phyloP scores from a whole-genome alignment of 2,888 invertebrate genomes.

The Anoncus sp. region DNA sequence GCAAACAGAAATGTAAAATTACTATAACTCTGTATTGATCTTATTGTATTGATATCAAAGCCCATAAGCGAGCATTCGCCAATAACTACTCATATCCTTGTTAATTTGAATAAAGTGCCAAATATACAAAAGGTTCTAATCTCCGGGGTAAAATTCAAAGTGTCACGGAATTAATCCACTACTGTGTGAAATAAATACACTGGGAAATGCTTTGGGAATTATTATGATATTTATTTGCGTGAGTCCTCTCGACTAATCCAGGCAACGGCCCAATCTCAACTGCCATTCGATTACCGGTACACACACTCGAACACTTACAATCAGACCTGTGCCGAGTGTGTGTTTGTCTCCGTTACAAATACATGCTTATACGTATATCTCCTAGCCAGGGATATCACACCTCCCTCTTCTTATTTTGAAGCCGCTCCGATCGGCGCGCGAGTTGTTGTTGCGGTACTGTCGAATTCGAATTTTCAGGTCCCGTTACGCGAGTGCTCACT shows the following conservation, averaged over 20 bases:
- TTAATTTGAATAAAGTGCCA: too few relatives aligned
- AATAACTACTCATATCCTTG: too few relatives aligned
- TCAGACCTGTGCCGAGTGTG: conserved; percentile 5
- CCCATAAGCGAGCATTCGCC: too few relatives aligned
- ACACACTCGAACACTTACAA: conserved; percentile 24
- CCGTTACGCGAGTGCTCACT: background rate
- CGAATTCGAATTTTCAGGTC: background rate
- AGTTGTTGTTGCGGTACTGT: background rate
- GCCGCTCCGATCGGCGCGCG: conserved; percentile 15
- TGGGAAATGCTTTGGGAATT: background rate
- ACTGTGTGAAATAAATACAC: background rate
- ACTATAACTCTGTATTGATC: too few relatives aligned
- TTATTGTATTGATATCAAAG: too few relatives aligned
- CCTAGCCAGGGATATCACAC: conserved; percentile 30
- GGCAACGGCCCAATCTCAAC: too few relatives aligned
- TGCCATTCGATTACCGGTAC: background rate
- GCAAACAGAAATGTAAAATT: too few relatives aligned
- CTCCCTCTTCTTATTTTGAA: conserved; percentile 41
- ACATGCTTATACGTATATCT: background rate
- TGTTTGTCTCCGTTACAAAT: conserved; percentile 1
- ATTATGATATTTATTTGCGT: background rate
- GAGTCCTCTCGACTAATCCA: too few relatives aligned
- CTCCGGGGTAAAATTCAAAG: too few relatives aligned
- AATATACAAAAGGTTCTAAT: too few relatives aligned
- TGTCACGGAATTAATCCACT: too few relatives aligned